A percentile compares a stretch with the other conserved stretches of the same genome.
phyloP scores from a whole-genome alignment of 2,888 invertebrate species.

The Willowsia nigromaculata region DNA sequence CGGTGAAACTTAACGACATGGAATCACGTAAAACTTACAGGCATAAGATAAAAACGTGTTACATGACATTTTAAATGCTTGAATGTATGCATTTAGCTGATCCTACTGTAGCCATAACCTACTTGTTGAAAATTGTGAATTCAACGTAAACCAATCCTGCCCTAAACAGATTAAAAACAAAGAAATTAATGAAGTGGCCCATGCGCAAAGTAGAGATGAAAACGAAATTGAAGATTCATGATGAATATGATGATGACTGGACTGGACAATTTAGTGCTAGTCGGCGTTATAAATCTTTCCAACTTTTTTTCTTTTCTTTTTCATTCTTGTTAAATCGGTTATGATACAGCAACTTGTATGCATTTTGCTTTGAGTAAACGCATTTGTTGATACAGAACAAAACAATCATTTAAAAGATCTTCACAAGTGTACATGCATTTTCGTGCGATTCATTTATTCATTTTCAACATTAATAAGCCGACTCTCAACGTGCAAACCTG shows the following conservation, averaged over 20 bases:
- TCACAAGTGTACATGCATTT: not conserved
- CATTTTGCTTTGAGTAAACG: not conserved
- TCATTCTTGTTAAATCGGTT: not conserved
- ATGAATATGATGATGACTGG: not conserved
- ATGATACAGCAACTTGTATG: not conserved
- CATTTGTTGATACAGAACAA: not conserved
- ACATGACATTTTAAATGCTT: no score
- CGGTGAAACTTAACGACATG: no score
- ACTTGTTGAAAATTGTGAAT: not conserved
- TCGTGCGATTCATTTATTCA: not conserved
- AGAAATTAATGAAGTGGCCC: not conserved
- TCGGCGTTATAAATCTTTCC: conserved; percentile 15
- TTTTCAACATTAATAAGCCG: not conserved
- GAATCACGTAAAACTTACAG: no score
- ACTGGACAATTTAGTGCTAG: not conserved
- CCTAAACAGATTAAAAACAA: not conserved
- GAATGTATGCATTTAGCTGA: no score
- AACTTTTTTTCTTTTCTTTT: conserved; percentile 14
- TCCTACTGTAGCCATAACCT: no score
- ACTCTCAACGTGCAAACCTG: conserved; percentile 26
- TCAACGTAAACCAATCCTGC: not conserved
- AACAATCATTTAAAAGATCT: not conserved
- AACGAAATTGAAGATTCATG: not conserved
- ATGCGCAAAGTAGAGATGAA: not conserved
- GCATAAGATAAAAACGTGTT: no score